Base-by-base conservation (phyloP, 2,888 invertebrate species). In the Aleiodes testaceus region DNA sequence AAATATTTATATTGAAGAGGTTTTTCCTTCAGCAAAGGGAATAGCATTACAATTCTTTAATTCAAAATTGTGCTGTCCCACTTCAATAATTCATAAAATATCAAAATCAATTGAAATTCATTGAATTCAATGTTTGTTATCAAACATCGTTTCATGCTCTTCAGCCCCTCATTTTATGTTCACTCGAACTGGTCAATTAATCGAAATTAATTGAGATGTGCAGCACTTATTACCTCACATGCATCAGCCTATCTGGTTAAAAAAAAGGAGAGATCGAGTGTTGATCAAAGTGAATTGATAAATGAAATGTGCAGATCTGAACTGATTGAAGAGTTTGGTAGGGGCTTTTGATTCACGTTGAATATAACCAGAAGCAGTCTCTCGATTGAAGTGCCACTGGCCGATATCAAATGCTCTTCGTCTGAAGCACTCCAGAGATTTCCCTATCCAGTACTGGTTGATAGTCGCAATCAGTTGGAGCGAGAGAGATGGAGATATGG, bases 251-350 rank as follows among this genome's bases (percentile, higher is more conserved):
- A 55, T 55, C 26, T 70, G 65, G 22, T 42, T 22, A 44, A 45
- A 45, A 30, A 61, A 42, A 42, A 36, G n/a, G 45, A 22, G 45
- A 30, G 65, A 64, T 45, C 22, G 64, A 65, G 36, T 69, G 44
- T 22, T 75, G 75, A 78, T 78, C 76, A 78, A 78, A 77, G 77
- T 66, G 74, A 75, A 77, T 36, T 66, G 72, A 71, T 77, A 74
- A 77, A 76, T 77, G 75, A 72, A 74, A 67, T 53, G 53, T 70
- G 75, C 70, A 72, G 68, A 72, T 65, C 65, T 65, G 61, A 26
- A 18, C 20, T 16, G 65, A 67, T 61, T 63, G 18, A 65, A 47
- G 36, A 9, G 65, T 74, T 67, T 55, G 3, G 26, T n/a, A 5
- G 61, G 61, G 66, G 5, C 9, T 50, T 36, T 66, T 63, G 45